Percentiles rank a stretch among this genome's conserved stretches.
Evolutionary conservation across 2,888 invertebrate genomes (phyloP).

Genomic region (Troides oblongomaculatus): DNA sequence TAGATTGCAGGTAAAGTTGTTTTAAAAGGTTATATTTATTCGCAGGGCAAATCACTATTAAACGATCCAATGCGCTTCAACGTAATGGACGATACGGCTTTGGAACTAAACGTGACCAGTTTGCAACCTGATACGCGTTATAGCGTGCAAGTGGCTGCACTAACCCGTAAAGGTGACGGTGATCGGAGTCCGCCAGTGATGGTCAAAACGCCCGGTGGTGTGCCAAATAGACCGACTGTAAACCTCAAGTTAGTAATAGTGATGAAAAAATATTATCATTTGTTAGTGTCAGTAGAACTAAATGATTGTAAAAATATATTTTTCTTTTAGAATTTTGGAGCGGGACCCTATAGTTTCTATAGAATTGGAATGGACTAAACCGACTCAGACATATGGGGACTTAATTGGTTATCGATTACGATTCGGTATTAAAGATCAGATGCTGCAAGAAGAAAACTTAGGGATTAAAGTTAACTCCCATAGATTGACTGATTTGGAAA

Average conservation of each 20-base stretch:
- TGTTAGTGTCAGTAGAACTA: not conserved
- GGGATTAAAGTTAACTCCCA: slow-evolving; percentile 85
- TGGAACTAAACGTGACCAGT: slow-evolving; percentile 91
- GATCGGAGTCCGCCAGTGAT: slow-evolving; percentile 92
- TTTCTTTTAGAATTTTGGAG: slow-evolving; percentile 85
- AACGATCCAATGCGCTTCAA: slow-evolving; percentile 94
- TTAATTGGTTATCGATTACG: slow-evolving; percentile 91
- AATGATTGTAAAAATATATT: not conserved
- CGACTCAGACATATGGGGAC: slow-evolving; percentile 93
- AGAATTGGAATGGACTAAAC: slow-evolving; percentile 95
- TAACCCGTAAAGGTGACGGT: slow-evolving; percentile 98
- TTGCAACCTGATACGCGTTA: slow-evolving; percentile 97
- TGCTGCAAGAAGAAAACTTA: slow-evolving; percentile 85
- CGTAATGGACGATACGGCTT: slow-evolving; percentile 87
- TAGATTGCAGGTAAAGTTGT: not conserved
- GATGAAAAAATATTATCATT: not conserved
- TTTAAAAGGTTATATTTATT: slow-evolving; percentile 12
- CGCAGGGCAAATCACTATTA: slow-evolving; percentile 86
- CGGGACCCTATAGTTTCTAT: slow-evolving; percentile 93
- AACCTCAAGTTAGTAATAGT: slow-evolving; percentile 84
- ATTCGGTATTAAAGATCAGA: slow-evolving; percentile 92
- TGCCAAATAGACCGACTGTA: slow-evolving; percentile 91
- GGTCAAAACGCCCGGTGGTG: slow-evolving; percentile 95
- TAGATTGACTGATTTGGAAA: slow-evolving; percentile 89
- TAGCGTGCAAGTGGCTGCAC: slow-evolving; percentile 95